A percentile compares a stretch with the other conserved stretches of the same genome.
Evolutionary conservation across 2,797 vertebrate genomes (phyloP).

Genomic region (Carapus acus): DNA sequence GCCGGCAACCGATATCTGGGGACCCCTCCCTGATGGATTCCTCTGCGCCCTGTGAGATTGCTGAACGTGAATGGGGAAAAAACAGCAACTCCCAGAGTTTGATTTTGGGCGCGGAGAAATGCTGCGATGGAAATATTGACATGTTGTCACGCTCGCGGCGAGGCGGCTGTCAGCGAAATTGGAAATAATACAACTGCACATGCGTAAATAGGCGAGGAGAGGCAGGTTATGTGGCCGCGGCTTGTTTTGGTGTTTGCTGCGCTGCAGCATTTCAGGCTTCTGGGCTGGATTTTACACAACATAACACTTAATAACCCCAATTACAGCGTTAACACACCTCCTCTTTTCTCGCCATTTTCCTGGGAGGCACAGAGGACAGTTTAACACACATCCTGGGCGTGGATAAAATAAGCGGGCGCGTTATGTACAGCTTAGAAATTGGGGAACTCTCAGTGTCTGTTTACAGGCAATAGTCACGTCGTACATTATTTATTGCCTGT

Average conservation of each 20-base stretch:
- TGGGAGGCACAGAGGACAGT: background rate
- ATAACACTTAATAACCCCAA: background rate
- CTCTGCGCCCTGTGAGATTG: slow-evolving; percentile 15
- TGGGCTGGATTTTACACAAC: background rate
- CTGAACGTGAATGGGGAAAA: slow-evolving; percentile 15
- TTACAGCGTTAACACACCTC: background rate
- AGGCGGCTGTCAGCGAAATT: slow-evolving; percentile 16
- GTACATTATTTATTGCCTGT: slow-evolving; percentile 36
- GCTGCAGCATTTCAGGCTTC: background rate
- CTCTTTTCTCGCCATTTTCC: slow-evolving; percentile 1
- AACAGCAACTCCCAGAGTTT: slow-evolving; percentile 8
- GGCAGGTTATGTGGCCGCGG: slow-evolving; percentile 1
- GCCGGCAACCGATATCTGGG: slow-evolving; percentile 22
- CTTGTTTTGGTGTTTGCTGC: background rate
- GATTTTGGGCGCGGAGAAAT: slow-evolving; percentile 26
- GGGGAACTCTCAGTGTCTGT: background rate
- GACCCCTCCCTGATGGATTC: slow-evolving; percentile 24
- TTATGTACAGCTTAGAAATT: slow-evolving; percentile 6
- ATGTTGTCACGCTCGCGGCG: slow-evolving; percentile 11
- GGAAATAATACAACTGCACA: slow-evolving; percentile 5
- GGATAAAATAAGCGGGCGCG: slow-evolving; percentile 1
- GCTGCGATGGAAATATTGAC: slow-evolving; percentile 17
- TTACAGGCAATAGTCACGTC: slow-evolving; percentile 18
- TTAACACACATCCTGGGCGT: slow-evolving; percentile 5
- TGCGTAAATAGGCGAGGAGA: slow-evolving; percentile 9